A percentile compares a stretch with the other conserved stretches of the same genome.
These are phyloP conservation scores for Galemys pyrenaicus DNA, from an alignment of 2,113 vertebrate species.

Conservation along the genomic window DNA sequence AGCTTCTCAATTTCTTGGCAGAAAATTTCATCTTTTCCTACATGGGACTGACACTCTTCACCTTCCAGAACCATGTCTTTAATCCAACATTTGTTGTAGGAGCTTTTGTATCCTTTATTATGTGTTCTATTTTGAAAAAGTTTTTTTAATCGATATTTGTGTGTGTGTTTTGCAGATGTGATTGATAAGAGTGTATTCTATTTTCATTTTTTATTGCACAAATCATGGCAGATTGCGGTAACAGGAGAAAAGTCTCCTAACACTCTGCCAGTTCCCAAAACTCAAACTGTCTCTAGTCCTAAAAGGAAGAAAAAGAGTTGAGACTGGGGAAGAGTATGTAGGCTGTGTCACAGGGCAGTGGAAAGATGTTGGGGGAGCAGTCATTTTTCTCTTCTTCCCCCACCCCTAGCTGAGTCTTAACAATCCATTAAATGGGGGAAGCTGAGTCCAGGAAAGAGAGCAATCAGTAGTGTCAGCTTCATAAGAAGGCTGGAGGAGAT, in stretches of 20 bases:
- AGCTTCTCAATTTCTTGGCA: constrained; percentile 98
- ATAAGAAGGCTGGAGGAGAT: neutral
- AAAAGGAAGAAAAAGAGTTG: neutral
- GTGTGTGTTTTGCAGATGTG: neutral
- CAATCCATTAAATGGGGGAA: neutral
- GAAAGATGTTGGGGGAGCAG: neutral
- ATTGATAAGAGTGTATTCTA: constrained; percentile 5
- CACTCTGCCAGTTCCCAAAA: neutral
- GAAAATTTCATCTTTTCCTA: constrained; percentile 99
- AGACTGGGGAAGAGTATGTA: neutral
- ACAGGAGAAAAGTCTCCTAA: neutral
- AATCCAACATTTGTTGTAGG: constrained; percentile 95
- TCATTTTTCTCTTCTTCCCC: too few species aligned
- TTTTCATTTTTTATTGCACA: constrained; percentile 45
- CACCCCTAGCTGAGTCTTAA: neutral
- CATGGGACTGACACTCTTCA: constrained; percentile 98
- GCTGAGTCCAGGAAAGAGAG: neutral
- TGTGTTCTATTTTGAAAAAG: constrained; percentile 15
- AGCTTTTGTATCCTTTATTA: constrained; percentile 95
- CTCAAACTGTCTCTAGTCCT: constrained; percentile 8
- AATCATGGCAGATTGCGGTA: constrained; percentile 33
- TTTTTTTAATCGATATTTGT: neutral
- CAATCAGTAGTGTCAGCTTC: neutral
- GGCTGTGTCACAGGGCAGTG: neutral
- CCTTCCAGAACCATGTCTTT: constrained; percentile 97